Base-by-base conservation (phyloP, 92 coral and sea anemone species). In the Isaurus tuberculatus region DNA sequence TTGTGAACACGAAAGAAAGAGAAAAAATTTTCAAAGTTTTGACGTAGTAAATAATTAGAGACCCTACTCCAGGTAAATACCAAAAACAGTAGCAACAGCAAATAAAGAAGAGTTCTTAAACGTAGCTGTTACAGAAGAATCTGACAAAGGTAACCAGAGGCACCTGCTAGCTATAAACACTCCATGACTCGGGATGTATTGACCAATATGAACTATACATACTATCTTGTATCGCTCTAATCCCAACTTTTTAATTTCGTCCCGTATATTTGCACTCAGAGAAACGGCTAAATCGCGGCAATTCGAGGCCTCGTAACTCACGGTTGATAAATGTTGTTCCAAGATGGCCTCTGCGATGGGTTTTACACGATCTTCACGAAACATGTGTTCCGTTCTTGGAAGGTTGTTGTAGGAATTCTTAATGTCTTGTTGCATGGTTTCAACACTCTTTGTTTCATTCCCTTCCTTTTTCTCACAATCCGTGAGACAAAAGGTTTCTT, bases 11-110 rank as follows among this genome's bases (percentile, higher is more conserved):
- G n/a, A n/a, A n/a, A n/a, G n/a, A n/a, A n/a, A n/a, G n/a, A n/a
- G n/a, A n/a, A n/a, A n/a, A n/a, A n/a, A n/a, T n/a, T n/a, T n/a
- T n/a, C n/a, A n/a, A n/a, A n/a, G n/a, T n/a, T n/a, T n/a, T n/a
- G n/a, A n/a, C n/a, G n/a, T n/a, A n/a, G n/a, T n/a, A n/a, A n/a
- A n/a, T n/a, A n/a, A n/a, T n/a, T n/a, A 40, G 37, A 15, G 72
- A 11, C 17, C 16, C 68, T 80, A 92, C 65, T 92, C 95, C 27
- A 83, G 68, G 29, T 83, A 89, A 44, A 92, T 72, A 26, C 93
- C 92, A 71, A 92, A 92, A 40, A 92, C 91, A 40, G 88, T 89
- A 16, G 93, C 95, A 6, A 92, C 91, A 33, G 95, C 95, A 81
- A 92, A 92, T 55, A 92, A 64, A 2, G 91, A 80, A 9, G 88